These are phyloP conservation scores for Sardinella longiceps DNA, from an alignment of 2,797 vertebrate species.

Conservation along the genomic window DNA sequence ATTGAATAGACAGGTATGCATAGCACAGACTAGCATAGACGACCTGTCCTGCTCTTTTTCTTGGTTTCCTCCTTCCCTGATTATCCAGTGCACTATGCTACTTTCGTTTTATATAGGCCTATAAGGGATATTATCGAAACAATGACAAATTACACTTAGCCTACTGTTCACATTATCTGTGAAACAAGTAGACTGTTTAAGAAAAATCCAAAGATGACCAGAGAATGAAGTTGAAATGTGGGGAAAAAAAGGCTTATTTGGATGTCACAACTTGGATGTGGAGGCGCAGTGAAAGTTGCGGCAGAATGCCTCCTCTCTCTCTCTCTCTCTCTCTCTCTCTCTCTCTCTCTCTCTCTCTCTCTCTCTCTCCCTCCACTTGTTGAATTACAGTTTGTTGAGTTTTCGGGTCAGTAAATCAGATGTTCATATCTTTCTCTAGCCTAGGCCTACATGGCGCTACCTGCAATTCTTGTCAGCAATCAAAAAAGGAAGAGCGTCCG, in stretches of 20 bases:
- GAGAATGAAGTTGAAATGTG: background rate
- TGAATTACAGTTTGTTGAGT: background rate
- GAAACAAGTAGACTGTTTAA: background rate
- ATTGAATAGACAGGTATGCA: background rate
- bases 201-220: background rate
- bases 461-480: background rate
- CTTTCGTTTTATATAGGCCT: slow-evolving; percentile 4
- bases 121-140: background rate
- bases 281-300: background rate
- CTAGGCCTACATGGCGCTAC: background rate
- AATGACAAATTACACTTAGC: background rate
- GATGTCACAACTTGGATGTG: background rate
- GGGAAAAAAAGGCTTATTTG: background rate
- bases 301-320: background rate
- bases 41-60: background rate
- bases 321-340: background rate
- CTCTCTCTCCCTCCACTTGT: background rate
- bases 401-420: background rate
- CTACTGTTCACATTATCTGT: background rate
- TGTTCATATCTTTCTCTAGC: background rate
- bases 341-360: background rate
- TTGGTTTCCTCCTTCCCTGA: background rate
- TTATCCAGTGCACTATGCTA: background rate
- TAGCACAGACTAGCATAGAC: background rate
- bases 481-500: background rate